Percentiles rank a stretch among this genome's conserved stretches.
Evolutionary conservation across 1,140 invertebrate genomes (phyloP).

Genomic region (Yoshiicerus persimilis): DNA sequence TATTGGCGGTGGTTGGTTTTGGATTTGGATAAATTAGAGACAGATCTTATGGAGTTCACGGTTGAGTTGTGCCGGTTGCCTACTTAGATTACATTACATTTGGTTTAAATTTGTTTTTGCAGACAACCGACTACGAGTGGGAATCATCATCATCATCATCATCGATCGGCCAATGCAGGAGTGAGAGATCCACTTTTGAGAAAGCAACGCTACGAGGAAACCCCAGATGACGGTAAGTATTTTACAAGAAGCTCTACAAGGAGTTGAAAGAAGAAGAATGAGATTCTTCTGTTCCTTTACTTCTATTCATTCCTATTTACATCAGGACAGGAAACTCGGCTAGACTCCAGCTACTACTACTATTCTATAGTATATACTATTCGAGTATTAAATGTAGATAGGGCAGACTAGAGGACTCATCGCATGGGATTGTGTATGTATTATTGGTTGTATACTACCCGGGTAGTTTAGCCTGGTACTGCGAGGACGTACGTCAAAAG

Average conservation of each 20-base stretch:
- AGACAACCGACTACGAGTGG: slow-evolving; percentile 34
- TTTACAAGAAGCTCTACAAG: slow-evolving; percentile 9
- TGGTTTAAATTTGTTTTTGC: slow-evolving; percentile 36
- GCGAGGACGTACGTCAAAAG: neutral
- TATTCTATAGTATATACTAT: neutral
- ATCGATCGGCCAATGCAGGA: slow-evolving; percentile 33
- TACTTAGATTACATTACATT: slow-evolving; percentile 13
- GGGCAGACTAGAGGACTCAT: neutral
- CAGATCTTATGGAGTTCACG: neutral
- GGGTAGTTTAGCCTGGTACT: neutral
- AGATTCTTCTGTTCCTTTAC: slow-evolving; percentile 12
- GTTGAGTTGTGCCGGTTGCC: neutral
- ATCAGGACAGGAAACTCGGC: slow-evolving; percentile 1
- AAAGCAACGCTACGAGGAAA: slow-evolving; percentile 48
- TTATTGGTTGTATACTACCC: neutral
- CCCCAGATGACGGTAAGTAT: slow-evolving; percentile 43
- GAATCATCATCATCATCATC: slow-evolving; percentile 39
- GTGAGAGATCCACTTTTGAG: slow-evolving; percentile 45
- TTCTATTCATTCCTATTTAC: slow-evolving; percentile 16
- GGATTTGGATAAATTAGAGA: neutral
- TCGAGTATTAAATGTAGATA: neutral
- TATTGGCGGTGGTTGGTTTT: neutral
- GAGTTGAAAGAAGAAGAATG: slow-evolving; percentile 9
- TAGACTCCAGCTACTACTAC: neutral
- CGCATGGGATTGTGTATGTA: neutral